Base-by-base conservation (phyloP, 2,113 vertebrate species). In the Rhegmatorhina hoffmannsi region DNA sequence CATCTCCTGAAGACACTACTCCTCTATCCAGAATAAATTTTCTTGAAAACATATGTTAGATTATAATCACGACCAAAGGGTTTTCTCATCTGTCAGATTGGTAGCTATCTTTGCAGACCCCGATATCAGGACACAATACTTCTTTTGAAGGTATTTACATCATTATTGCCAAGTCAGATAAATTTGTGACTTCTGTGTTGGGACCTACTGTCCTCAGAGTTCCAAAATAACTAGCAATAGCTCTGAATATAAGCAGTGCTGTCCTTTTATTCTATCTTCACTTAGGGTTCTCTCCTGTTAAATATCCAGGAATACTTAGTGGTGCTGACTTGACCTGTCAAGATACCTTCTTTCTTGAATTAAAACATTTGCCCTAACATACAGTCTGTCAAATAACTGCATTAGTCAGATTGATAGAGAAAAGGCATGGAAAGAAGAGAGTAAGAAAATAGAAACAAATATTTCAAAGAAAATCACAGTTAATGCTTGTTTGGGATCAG, bases 171-270 rank as follows among this genome's bases (percentile, higher is more conserved):
- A 66, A 38, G 66, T 91, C 36, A 63, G 63, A 70, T 26, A 8
- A 59, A 47, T 80, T 17, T 59, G 23, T 68, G 50, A 38, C 17
- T 58, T 88, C 55, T 77, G 4, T 56, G 12, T 25, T 86, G 70
- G 29, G 12, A 47, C 13, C 34, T 67, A 28, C 14, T 76, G n/a
- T 44, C 9, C n/a, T 75, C 52, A 59, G 24, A 38, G 11, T 29
- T 82, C 38, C 19, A 94, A 91, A 95, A 68, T 16, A 89, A 18
- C 40, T 18, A 19, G 5, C 20, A 66, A 46, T n/a, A 78, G 2
- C 13, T 83, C 26, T 0, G 0, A 15, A 10, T 31, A 38, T 17
- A 68, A 79, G 3, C 3, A 82, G 6, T 0, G 1, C 9, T 6
- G 1, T 49, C 43, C 23, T 77, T 81, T 69, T 21, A 17, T 73